These are phyloP conservation scores for Zaprionus davidi DNA, from an alignment of 1,140 invertebrate genomes.

Conservation along the genomic window DNA sequence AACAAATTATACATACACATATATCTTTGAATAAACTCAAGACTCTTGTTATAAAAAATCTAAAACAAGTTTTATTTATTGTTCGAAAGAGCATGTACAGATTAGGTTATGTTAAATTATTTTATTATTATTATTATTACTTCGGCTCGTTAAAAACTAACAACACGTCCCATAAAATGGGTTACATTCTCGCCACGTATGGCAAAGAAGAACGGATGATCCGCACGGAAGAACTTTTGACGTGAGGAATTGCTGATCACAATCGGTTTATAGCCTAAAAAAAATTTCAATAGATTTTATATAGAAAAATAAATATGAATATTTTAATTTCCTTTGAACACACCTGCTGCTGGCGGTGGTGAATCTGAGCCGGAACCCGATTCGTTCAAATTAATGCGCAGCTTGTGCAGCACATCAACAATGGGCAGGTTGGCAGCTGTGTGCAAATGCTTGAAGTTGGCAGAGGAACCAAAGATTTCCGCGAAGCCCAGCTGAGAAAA, in stretches of 20 bases:
- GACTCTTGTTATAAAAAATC: constrained; percentile 79
- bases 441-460: constrained; percentile 77
- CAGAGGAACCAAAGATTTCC: constrained; percentile 59
- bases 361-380: constrained; percentile 66
- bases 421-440: constrained; percentile 50
- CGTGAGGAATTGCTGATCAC: constrained; percentile 79
- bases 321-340: neutral
- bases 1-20: constrained; percentile 70
- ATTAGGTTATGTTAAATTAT: constrained; percentile 12
- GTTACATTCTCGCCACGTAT: constrained; percentile 69
- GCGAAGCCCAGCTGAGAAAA: constrained; percentile 63
- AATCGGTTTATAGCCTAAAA: constrained; percentile 76
- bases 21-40: constrained; percentile 82
- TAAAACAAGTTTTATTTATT: constrained; percentile 15
- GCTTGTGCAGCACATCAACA: constrained; percentile 69
- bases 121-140: constrained; percentile 20
- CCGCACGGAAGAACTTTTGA: constrained; percentile 80
- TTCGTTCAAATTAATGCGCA: constrained; percentile 70
- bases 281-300: neutral
- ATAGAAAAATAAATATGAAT: neutral
- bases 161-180: constrained; percentile 74
- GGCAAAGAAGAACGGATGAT: constrained; percentile 83
- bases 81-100: constrained; percentile 5
- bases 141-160: constrained; percentile 49
- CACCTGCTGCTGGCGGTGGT: constrained; percentile 50